Evolutionary conservation across 2,888 invertebrate species (phyloP).

Genomic region (Lutraria lutraria): DNA sequence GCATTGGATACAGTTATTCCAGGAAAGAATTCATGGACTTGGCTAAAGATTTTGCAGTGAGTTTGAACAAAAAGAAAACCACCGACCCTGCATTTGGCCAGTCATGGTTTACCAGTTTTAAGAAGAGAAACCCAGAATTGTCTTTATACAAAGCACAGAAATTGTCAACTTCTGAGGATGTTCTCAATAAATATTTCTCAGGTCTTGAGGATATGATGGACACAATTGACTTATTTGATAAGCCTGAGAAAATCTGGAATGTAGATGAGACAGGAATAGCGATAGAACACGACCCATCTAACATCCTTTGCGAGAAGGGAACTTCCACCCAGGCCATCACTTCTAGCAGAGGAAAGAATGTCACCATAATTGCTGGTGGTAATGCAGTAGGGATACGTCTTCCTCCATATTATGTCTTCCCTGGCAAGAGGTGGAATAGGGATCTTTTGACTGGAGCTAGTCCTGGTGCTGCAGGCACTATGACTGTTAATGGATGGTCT

Average conservation of each 20-base stretch:
- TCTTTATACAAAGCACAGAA: constrained; percentile 24
- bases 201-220: neutral
- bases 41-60: constrained; percentile 28
- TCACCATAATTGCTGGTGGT: no score
- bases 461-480: no score
- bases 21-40: constrained; percentile 3
- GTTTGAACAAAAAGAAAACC: neutral
- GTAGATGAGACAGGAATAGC: constrained; percentile 15
- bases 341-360: no score
- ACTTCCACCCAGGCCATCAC: no score
- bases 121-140: constrained; percentile 17
- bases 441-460: no score
- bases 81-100: neutral
- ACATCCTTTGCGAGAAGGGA: no score
- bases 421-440: no score
- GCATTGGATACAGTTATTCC: constrained; percentile 39
- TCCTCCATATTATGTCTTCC: no score
- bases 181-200: neutral
- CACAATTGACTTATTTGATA: neutral
- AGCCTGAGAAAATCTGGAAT: constrained; percentile 9
- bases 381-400: no score
- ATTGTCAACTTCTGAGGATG: constrained; percentile 5
- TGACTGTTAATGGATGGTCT: no score
- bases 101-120: constrained; percentile 33
- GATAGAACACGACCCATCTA: neutral